Conservation (phyloP, 2,797 vertebrate species). For the Phoeniculus purpureus region DNA sequence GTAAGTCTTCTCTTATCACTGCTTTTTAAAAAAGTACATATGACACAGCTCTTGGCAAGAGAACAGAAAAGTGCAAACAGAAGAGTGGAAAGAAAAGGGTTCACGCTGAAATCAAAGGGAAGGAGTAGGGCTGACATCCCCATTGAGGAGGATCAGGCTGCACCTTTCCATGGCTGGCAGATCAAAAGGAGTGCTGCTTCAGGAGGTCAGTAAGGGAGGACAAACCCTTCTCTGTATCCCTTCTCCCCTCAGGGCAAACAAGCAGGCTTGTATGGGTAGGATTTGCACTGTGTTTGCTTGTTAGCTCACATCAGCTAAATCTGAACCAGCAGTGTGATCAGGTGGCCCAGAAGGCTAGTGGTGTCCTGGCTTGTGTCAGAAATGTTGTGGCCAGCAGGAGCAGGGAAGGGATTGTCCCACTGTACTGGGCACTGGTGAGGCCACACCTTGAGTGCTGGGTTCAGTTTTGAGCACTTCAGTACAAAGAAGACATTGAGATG, state of each 20-base stretch:
- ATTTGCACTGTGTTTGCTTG: rapidly evolving
- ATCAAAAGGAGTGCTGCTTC: neutral
- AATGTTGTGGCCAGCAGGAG: too few species aligned
- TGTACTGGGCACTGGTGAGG: too few species aligned
- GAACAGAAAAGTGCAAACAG: neutral
- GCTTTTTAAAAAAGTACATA: neutral
- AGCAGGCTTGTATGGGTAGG: rapidly evolving
- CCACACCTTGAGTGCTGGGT: too few species aligned
- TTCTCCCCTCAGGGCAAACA: neutral
- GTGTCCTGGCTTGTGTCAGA: too few species aligned
- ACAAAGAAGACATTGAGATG: too few species aligned
- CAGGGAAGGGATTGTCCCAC: too few species aligned
- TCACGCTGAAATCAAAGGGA: neutral
- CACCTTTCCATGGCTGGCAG: neutral
- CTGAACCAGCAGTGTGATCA: too few species aligned
- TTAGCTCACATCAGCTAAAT: neutral
- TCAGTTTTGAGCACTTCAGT: too few species aligned
- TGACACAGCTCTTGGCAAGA: neutral
- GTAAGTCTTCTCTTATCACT: neutral
- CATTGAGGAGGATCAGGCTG: neutral
- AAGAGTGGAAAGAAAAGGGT: neutral
- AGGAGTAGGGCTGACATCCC: neutral
- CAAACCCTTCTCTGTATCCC: neutral
- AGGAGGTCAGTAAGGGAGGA: neutral
- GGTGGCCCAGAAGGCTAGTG: too few species aligned